phyloP scores from a whole-genome alignment of 2,797 vertebrate species.

The Hozukius guyotensis region DNA sequence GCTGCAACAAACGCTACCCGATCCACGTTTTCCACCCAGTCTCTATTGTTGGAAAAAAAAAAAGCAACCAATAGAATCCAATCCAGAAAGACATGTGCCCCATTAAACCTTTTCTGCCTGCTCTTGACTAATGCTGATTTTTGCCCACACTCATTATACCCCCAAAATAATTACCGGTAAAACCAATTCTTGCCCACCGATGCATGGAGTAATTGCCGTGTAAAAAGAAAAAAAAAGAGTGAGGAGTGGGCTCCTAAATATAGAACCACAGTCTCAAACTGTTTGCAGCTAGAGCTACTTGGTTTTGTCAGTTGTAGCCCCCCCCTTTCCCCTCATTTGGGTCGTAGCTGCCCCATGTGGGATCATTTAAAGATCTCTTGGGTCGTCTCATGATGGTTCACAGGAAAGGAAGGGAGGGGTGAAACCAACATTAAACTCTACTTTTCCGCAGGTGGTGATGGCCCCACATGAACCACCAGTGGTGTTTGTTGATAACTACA shows the following conservation, averaged over 20 bases:
- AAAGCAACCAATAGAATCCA: conserved; percentile 8
- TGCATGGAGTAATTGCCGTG: conserved; percentile 69
- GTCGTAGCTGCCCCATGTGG: conserved; percentile 65
- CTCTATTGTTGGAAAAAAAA: conserved; percentile 27
- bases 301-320: conserved; percentile 45
- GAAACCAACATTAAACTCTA: conserved; percentile 41
- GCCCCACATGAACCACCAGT: conserved; percentile 94
- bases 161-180: conserved; percentile 71
- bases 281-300: conserved; percentile 46
- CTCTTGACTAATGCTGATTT: conserved; percentile 55
- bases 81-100: conserved; percentile 37
- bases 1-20: conserved; percentile 57
- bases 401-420: conserved; percentile 36
- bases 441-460: conserved; percentile 93
- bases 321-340: conserved; percentile 31
- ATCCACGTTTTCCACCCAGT: conserved; percentile 52
- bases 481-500: conserved; percentile 99
- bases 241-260: conserved; percentile 54
- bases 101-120: conserved; percentile 49
- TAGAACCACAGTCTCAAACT: conserved; percentile 50
- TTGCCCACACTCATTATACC: conserved; percentile 67
- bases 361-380: conserved; percentile 69
- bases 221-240: conserved; percentile 42
- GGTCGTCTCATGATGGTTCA: conserved; percentile 50
- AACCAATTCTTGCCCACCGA: conserved; percentile 67